Base-by-base conservation (phyloP, 2,888 invertebrate species). In the Polydrusus cervinus region DNA sequence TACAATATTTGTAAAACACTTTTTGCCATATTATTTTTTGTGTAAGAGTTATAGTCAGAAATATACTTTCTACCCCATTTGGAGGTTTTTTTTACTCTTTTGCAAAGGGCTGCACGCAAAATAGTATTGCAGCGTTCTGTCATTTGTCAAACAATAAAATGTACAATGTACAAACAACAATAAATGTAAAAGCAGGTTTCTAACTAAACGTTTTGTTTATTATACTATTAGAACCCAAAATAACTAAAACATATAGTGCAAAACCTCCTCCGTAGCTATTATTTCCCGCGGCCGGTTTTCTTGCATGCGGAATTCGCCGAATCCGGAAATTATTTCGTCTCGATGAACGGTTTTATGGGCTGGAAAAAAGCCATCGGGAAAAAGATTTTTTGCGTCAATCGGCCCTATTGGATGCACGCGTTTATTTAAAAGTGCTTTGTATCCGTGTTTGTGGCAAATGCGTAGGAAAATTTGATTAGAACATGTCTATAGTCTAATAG, bases 311-410 rank as follows among this genome's bases (percentile, higher is more conserved):
- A 74, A 70, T 70, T 40, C 55, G 30, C 47, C 62, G 74, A 74
- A 61, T 64, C 57, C 74, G 75, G 75, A 75, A 75, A 75, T 75
- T 75, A 75, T 75, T 75, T 75, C 75, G 71, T 75, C 66, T 53
- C 61, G 55, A 61, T 62, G 71, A 75, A 67, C 68, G 67, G 75
- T 67, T 75, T 75, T 75, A 75, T 75, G 71, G 66, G 11, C 62
- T 71, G 71, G 75, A 71, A 75, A 75, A 75, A 71, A 69, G 68
- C 62, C 53, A 73, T 66, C 65, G 66, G 61, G 74, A 60, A 74
- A 69, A 69, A 49, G 72, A 72, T 66, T 66, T 66, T 72, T 72
- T 72, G 66, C 66, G 43, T 66, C 72, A 73, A 61, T 67, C 73
- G 67, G 38, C 61, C 38, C 73, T 66, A 67, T 57, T 60, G 66